Evolutionary conservation across 2,113 vertebrate genomes (phyloP).

Genomic region (Butorides virescens): DNA sequence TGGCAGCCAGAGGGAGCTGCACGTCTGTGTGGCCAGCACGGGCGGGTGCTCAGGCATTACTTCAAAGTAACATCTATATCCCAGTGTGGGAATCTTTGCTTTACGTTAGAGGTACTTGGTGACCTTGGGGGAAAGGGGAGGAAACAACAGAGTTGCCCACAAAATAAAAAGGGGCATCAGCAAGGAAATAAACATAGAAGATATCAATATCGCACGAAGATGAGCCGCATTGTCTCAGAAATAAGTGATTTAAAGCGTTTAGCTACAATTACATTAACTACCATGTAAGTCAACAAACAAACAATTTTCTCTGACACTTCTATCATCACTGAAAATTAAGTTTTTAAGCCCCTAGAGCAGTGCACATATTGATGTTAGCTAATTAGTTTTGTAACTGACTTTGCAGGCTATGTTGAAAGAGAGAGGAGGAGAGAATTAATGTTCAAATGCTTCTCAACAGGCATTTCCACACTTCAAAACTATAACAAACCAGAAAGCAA

Average conservation of each 20-base stretch:
- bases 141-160: not conserved
- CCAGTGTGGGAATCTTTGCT: not conserved
- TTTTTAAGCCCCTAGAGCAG: constrained; percentile 60
- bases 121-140: not conserved
- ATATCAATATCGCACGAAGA: not conserved
- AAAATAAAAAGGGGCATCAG: not conserved
- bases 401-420: constrained; percentile 28
- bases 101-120: not conserved
- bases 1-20: not conserved
- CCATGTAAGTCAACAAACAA: constrained; percentile 54
- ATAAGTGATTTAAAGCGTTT: constrained; percentile 21
- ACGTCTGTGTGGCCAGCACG: rapidly evolving
- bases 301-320: constrained; percentile 48
- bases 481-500: constrained; percentile 27
- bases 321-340: constrained; percentile 65
- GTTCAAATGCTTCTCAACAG: constrained; percentile 50
- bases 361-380: constrained; percentile 58
- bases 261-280: constrained; percentile 45
- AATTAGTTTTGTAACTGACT: constrained; percentile 69
- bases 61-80: not conserved
- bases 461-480: constrained; percentile 56
- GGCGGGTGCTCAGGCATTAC: not conserved
- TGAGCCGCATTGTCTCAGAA: not conserved
- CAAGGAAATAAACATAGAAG: not conserved
- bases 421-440: constrained; percentile 39